Evolutionary conservation across 2,888 invertebrate species (phyloP).

Genomic region (Hirtodrosophila alboralis): DNA sequence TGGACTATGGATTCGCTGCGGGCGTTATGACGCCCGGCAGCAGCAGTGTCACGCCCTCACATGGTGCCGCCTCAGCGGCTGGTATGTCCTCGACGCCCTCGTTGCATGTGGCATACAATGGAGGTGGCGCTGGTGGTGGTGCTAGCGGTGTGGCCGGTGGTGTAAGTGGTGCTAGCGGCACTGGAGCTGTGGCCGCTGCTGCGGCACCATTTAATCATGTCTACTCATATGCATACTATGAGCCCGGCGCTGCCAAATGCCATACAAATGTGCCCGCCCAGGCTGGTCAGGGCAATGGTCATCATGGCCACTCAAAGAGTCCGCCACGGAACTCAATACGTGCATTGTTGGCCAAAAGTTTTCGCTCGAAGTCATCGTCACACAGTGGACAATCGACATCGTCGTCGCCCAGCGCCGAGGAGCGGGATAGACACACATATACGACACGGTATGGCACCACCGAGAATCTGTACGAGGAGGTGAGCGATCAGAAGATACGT

Average conservation of each 20-base stretch:
- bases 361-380: constrained; percentile 81
- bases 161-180: constrained; percentile 15
- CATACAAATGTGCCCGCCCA: constrained; percentile 87
- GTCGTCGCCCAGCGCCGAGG: constrained; percentile 79
- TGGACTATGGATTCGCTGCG: constrained; percentile 83
- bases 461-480: constrained; percentile 86
- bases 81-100: constrained; percentile 64
- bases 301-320: constrained; percentile 80
- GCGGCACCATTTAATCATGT: constrained; percentile 85
- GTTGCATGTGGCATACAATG: constrained; percentile 69
- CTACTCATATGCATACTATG: constrained; percentile 94
- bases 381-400: constrained; percentile 78
- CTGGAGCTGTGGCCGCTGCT: constrained; percentile 36
- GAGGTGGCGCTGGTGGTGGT: constrained; percentile 31
- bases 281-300: constrained; percentile 56
- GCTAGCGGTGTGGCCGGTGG: neutral
- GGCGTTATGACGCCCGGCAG: constrained; percentile 81
- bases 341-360: constrained; percentile 82
- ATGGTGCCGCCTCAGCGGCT: constrained; percentile 48
- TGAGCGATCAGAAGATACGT: constrained; percentile 83
- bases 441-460: constrained; percentile 92
- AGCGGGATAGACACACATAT: constrained; percentile 87
- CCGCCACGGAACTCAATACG: constrained; percentile 83
- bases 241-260: constrained; percentile 87
- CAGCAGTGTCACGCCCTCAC: constrained; percentile 76